phyloP scores from a whole-genome alignment of 37 sponge, comb jelly and placozoan species.

The Agelas oroides region DNA sequence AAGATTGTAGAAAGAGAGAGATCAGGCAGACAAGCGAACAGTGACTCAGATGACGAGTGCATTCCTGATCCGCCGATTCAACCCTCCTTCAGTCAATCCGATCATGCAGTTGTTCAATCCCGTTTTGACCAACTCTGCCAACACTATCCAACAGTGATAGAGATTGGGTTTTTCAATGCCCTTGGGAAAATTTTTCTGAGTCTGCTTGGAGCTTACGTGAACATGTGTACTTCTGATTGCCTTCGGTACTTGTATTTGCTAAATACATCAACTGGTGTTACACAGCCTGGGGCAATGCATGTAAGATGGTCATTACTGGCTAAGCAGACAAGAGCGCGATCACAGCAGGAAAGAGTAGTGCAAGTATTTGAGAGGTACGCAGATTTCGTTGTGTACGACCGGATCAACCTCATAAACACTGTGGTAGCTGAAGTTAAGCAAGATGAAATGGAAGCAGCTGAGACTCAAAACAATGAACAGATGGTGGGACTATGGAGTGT shows the following conservation, averaged over 20 bases:
- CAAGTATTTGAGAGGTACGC: background rate
- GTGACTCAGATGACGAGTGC: background rate
- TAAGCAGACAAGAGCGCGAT: background rate
- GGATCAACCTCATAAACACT: background rate
- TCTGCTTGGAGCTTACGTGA: background rate
- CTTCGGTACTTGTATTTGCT: background rate
- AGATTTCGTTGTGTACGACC: conserved; percentile 1
- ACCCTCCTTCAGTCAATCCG: too few species aligned
- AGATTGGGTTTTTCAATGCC: background rate
- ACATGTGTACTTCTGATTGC: background rate
- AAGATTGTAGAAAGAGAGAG: background rate
- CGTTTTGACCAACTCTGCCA: too few species aligned
- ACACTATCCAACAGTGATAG: background rate
- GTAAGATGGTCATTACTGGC: background rate
- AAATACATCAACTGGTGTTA: background rate
- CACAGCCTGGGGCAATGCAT: background rate
- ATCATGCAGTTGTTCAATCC: too few species aligned
- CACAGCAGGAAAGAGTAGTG: background rate
- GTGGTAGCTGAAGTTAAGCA: background rate
- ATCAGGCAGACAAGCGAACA: background rate
- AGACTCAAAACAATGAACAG: background rate
- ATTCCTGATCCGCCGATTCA: background rate
- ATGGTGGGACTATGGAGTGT: background rate
- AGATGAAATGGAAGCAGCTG: background rate
- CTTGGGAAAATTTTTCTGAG: background rate